phyloP scores from a whole-genome alignment of 2,113 vertebrate species.

The Trachemys scripta region DNA sequence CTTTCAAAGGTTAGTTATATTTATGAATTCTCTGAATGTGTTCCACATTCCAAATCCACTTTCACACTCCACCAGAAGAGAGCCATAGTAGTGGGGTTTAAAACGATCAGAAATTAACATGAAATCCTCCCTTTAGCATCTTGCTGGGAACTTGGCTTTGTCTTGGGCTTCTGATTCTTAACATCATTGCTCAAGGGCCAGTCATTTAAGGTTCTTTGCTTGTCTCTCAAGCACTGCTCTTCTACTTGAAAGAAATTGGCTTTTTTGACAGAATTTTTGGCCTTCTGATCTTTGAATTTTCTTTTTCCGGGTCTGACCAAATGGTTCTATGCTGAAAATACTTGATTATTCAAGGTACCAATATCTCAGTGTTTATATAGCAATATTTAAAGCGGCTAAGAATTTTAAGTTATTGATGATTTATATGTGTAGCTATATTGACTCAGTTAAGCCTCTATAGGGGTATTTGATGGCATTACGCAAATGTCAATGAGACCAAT shows the following conservation, averaged over 20 bases:
- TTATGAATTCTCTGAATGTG: neutral
- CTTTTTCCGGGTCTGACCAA: neutral
- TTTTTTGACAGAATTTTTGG: neutral
- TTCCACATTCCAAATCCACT: neutral
- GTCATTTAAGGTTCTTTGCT: neutral
- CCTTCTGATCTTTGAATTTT: neutral
- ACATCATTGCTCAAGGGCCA: neutral
- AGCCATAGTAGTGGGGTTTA: neutral
- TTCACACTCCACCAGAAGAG: neutral
- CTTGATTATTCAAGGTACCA: neutral
- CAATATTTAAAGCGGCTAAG: constrained; percentile 25
- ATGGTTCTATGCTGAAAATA: neutral
- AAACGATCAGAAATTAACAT: neutral
- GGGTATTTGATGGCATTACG: constrained; percentile 66
- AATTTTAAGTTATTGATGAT: constrained; percentile 39
- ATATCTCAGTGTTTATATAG: neutral
- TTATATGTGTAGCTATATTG: constrained; percentile 53
- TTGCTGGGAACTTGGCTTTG: neutral
- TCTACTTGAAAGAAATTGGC: neutral
- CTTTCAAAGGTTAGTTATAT: neutral
- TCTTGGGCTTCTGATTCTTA: neutral
- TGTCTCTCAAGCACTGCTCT: neutral
- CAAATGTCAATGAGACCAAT: constrained; percentile 43
- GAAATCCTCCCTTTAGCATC: neutral
- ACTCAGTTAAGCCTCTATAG: constrained; percentile 52